These are phyloP conservation scores for Engystomops pustulosus DNA, from an alignment of 2,113 vertebrate species.

Conservation along the genomic window DNA sequence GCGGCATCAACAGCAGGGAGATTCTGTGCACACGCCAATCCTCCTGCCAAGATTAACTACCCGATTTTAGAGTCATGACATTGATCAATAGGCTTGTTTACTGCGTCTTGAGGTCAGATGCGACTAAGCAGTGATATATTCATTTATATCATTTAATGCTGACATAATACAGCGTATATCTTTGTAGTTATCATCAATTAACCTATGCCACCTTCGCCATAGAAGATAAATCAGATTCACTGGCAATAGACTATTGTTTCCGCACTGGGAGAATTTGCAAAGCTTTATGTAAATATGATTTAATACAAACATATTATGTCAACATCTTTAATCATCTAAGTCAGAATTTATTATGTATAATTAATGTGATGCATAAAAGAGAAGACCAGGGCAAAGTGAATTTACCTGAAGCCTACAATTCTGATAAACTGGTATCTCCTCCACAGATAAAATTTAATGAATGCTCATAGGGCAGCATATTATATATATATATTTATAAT, in stretches of 20 bases:
- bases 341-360: neutral
- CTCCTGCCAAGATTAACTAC: constrained; percentile 47
- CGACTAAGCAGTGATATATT: constrained; percentile 23
- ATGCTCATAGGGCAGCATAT: too few relatives aligned
- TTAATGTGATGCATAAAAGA: too few relatives aligned
- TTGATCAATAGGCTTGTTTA: constrained; percentile 54
- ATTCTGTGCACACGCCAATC: neutral
- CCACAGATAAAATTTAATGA: too few relatives aligned
- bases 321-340: neutral
- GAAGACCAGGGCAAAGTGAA: too few relatives aligned
- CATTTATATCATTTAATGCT: constrained; percentile 39
- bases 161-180: constrained; percentile 42
- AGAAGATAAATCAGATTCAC: constrained; percentile 33
- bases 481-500: too few relatives aligned
- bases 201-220: neutral
- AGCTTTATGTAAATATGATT: constrained; percentile 27
- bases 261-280: constrained; percentile 10
- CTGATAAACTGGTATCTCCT: too few relatives aligned
- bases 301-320: constrained; percentile 16
- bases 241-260: neutral
- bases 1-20: constrained; percentile 5
- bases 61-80: constrained; percentile 24
- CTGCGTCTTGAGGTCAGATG: constrained; percentile 43
- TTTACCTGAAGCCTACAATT: too few relatives aligned
- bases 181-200: constrained; percentile 43